Evolutionary conservation across 2,888 invertebrate species (phyloP), one percentile per base, ranked within the genome.

Genomic region (Cyclophora albipunctata): DNA sequence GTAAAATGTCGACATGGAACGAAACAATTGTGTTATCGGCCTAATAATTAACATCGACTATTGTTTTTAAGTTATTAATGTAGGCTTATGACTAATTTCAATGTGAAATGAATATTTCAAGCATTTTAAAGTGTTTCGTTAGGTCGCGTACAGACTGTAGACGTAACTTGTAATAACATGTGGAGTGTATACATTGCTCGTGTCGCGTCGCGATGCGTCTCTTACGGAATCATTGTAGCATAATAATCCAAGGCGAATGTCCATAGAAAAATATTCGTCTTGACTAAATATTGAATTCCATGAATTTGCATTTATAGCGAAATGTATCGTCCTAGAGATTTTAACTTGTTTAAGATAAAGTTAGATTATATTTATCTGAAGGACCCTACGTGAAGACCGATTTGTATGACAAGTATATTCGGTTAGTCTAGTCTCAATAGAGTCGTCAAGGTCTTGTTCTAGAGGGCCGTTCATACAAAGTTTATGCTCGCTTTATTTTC

Each of bases 231-330:
- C 74, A 78, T 75, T 70, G 72, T 85, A 86, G 86, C 87, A 84
- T 86, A 86, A 86, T 86, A 84, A 55, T 74, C 78, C 85, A 84
- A 85, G 85, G 63, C 78, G 67, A 53, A 51, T 71, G 62, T 49
- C 66, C 57, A 69, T 67, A 59, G 55, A 49, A 51, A 20, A 63
- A 62, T 56, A 60, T 59, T 55, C 67, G 81, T 74, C 84, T 85
- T 86, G 68, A 64, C 34, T 72, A 79, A 72, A 79, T 84, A 80
- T 85, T 87, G 86, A 87, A 88, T 88, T 88, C 87, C 87, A 85
- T 87, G 87, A 88, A 88, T 87, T 87, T 88, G 88, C 88, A 88
- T 88, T 87, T 87, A 85, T 85, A 84, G 79, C 81, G 83, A 86
- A 84, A 84, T 84, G 84, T 86, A 81, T 84, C 79, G 85, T 86